A percentile compares a stretch with the other conserved stretches of the same genome.
phyloP scores from a whole-genome alignment of 1,140 invertebrate species.

The Thrips palmi region DNA sequence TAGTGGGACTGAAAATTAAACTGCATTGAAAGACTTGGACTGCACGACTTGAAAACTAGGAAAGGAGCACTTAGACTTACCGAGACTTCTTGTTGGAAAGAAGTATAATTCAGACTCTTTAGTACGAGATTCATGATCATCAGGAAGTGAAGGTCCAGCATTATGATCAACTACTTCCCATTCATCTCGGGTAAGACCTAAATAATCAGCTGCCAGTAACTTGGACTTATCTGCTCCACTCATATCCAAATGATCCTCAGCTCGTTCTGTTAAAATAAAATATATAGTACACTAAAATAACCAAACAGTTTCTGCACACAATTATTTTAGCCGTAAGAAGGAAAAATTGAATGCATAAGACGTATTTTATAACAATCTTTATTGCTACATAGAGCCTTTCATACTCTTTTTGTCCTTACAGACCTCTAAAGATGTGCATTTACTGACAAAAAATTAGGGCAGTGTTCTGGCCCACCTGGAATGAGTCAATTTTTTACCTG shows the following conservation, averaged over 20 bases:
- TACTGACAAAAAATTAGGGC: no score
- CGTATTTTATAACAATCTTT: no score
- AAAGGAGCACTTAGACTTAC: slow-evolving; percentile 12
- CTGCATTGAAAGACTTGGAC: no score
- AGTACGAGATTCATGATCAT: slow-evolving; percentile 10
- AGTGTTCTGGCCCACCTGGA: no score
- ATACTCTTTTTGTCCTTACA: no score
- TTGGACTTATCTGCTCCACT: slow-evolving; percentile 12
- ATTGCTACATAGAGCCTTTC: no score
- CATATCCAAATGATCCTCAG: slow-evolving; percentile 3
- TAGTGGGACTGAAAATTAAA: slow-evolving; percentile 18
- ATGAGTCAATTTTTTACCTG: not conserved
- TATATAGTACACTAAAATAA: not conserved
- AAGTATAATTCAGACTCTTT: slow-evolving; percentile 17
- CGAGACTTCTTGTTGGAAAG: slow-evolving; percentile 14
- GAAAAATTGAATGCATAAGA: no score
- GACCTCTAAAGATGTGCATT: no score
- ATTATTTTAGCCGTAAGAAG: no score
- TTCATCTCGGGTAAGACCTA: slow-evolving; percentile 13
- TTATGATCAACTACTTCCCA: slow-evolving; percentile 10
- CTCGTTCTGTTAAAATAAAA: not conserved
- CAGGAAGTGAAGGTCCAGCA: slow-evolving; percentile 4
- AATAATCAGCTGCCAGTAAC: slow-evolving; percentile 13
- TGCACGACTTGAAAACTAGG: not conserved
- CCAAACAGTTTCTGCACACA: no score